Evolutionary conservation across 1,140 invertebrate species (phyloP), one percentile per base, ranked within the genome.

Genomic region (Gonatopus flavifemur): DNA sequence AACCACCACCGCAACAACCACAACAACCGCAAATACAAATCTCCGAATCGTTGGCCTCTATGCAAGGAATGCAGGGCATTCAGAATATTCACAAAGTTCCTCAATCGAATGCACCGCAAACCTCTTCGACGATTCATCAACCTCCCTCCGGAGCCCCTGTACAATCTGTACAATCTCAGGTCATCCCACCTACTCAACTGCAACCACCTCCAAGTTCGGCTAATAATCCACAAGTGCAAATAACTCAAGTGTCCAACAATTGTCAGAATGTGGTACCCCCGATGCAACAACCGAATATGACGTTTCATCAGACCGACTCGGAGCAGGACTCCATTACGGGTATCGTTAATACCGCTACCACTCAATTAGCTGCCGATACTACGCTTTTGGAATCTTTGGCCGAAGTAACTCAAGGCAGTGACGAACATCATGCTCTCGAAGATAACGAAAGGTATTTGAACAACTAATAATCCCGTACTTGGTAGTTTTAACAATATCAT

Each of bases 371-470:
- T 0, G 66, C 71, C 12, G 71, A 78, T 21, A 60, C 67, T 3
- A 69, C 72, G 7, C 71, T 80, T 0, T 59, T 78, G 4, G 78
- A 80, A 43, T 78, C 76, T 21, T 68, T 80, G 5, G 67, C 70
- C 1, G 77, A 79, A 60, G 78, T 77, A 13, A 78, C 74, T 21
- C 74, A 77, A 39, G 58, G 64, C 25, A 63, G 48, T n/a, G 77
- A 80, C 35, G 76, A 79, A 42, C 66, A 71, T 19, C 78, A 78
- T 20, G 66, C 77, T 44, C 78, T 79, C 41, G 85, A 86, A 64
- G 81, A 83, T 67, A 83, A 83, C 76, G 84, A 85, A 83, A 86
- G 84, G 85, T 86, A 52, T 12, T 20, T 35, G 30, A 12, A 6
- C 13, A 6, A 13, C 13, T 15, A 3, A 31, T 47, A 5, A 20